Conservation (phyloP, 2,797 vertebrate genomes). For the Eidolon dupreanum region DNA sequence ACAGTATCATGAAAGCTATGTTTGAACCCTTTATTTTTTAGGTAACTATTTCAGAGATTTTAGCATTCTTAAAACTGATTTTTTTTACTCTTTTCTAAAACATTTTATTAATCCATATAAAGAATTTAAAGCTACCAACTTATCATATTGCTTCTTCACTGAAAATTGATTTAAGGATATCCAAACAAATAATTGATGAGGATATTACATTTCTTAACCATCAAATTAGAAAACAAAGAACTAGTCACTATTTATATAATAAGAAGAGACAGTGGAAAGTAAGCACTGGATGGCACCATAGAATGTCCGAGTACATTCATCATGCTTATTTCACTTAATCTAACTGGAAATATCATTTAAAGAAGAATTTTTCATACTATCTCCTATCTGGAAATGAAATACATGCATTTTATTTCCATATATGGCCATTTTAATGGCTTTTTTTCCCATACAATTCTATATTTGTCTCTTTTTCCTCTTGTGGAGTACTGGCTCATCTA, state of each 20-base stretch:
- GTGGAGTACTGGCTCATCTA: neutral
- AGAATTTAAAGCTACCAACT: neutral
- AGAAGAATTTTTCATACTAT: neutral
- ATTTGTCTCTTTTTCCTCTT: neutral
- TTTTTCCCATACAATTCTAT: neutral
- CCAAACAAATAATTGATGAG: neutral
- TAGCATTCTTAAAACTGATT: neutral
- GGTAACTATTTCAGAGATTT: conserved; percentile 29
- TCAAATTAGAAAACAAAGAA: neutral
- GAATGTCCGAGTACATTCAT: neutral
- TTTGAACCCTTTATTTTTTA: neutral
- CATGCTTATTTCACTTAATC: neutral
- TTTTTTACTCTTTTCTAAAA: neutral
- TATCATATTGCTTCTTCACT: neutral
- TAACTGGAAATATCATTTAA: neutral
- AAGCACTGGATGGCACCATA: neutral
- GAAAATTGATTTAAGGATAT: neutral
- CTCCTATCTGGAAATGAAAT: neutral
- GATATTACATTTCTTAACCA: neutral
- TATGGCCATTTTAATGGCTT: neutral
- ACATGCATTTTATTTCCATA: neutral
- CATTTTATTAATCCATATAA: conserved; percentile 17
- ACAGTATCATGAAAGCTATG: neutral
- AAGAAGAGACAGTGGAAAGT: neutral
- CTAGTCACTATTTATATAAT: neutral